These are phyloP conservation scores for Holotrichia oblita DNA, from an alignment of 1,140 invertebrate species.

Conservation along the genomic window DNA sequence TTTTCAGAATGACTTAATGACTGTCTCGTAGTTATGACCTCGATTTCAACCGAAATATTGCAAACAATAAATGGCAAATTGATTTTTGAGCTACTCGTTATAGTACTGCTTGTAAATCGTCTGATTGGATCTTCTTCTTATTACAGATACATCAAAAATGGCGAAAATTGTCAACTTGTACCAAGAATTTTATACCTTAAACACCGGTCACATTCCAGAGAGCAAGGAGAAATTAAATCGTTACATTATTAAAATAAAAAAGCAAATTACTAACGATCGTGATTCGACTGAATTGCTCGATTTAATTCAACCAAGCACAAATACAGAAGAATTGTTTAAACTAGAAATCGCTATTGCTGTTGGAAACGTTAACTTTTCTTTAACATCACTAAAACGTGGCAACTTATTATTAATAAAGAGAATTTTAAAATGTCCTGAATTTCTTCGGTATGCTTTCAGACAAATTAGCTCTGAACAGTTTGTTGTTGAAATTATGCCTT, in stretches of 20 bases:
- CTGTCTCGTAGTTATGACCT: too few species aligned
- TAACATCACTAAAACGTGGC: not conserved
- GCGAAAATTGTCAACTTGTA: not conserved
- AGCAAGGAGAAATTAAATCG: not conserved
- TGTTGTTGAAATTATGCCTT: not conserved
- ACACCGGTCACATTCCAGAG: not conserved
- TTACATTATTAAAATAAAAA: not conserved
- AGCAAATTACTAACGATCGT: not conserved
- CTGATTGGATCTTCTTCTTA: not conserved
- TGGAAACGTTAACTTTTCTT: not conserved
- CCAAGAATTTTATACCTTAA: not conserved
- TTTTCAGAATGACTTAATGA: too few species aligned
- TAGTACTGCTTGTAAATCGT: too few species aligned
- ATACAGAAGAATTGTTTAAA: not conserved
- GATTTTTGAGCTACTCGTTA: too few species aligned
- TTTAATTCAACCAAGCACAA: not conserved
- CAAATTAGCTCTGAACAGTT: not conserved
- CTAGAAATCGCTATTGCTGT: not conserved
- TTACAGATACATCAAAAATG: not conserved
- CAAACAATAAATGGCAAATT: too few species aligned
- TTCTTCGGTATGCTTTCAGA: not conserved
- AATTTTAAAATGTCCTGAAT: not conserved
- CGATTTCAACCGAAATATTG: too few species aligned
- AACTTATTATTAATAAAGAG: not conserved
- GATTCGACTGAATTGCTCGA: not conserved